These are phyloP conservation scores for Luehdorfia chinensis DNA, from an alignment of 1,140 invertebrate genomes.

Conservation along the genomic window DNA sequence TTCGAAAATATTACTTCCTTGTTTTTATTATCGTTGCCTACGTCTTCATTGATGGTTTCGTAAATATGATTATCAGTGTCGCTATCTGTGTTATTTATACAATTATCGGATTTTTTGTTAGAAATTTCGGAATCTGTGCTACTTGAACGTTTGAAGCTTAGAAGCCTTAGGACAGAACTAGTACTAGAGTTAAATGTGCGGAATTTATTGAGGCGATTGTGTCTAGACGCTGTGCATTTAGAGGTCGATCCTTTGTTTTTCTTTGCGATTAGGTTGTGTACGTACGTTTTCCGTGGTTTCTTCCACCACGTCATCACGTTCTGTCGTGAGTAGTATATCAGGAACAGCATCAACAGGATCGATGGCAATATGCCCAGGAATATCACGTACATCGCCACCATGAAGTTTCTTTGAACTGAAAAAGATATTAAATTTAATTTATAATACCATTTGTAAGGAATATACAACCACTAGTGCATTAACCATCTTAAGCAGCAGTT, in stretches of 20 bases:
- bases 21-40: neutral
- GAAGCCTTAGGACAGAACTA: constrained; percentile 28
- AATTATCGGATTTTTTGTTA: constrained; percentile 10
- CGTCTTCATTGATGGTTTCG: constrained; percentile 20
- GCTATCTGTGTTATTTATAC: neutral
- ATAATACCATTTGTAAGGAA: no score
- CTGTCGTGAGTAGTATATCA: constrained; percentile 85
- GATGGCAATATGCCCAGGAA: constrained; percentile 90
- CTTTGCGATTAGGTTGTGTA: constrained; percentile 67
- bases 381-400: constrained; percentile 86
- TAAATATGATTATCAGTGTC: constrained; percentile 25
- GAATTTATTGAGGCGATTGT: constrained; percentile 29
- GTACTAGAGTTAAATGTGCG: constrained; percentile 24
- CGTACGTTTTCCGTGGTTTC: constrained; percentile 84
- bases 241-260: constrained; percentile 6
- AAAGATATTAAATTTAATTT: constrained; percentile 21
- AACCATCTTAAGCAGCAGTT: no score
- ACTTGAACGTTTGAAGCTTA: constrained; percentile 31
- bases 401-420: constrained; percentile 84
- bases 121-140: neutral
- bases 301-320: constrained; percentile 82
- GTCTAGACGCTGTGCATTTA: constrained; percentile 18
- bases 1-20: neutral
- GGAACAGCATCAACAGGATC: constrained; percentile 79
- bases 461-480: no score